phyloP scores from a whole-genome alignment of 2,888 invertebrate species.

The Pogonocherus hispidulus region DNA sequence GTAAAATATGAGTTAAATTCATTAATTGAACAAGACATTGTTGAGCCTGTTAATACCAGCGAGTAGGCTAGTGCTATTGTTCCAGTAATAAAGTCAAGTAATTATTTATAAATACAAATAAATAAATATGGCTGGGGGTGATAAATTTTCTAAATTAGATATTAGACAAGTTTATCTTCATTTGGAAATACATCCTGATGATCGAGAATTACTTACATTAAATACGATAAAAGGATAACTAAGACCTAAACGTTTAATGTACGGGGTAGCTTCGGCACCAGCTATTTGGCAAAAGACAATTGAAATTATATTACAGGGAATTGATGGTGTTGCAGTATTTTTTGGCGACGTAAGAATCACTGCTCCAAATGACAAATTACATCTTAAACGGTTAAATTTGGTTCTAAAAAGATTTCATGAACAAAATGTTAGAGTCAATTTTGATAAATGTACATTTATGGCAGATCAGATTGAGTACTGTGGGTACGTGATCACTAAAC shows the following conservation, averaged over 20 bases:
- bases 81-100: constrained; percentile 50
- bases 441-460: constrained; percentile 59
- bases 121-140: constrained; percentile 45
- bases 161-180: constrained; percentile 59
- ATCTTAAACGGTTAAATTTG: constrained; percentile 9
- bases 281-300: constrained; percentile 60
- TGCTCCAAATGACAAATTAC: not conserved
- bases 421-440: constrained; percentile 53
- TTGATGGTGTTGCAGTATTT: constrained; percentile 53
- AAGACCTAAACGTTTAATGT: constrained; percentile 58
- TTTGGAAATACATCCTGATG: constrained; percentile 45
- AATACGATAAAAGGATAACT: constrained; percentile 61
- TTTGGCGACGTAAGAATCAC: constrained; percentile 58
- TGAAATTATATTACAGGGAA: constrained; percentile 58
- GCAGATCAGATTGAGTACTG: constrained; percentile 58
- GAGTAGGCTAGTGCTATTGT: constrained; percentile 54
- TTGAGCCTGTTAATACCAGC: too few relatives aligned
- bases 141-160: constrained; percentile 47
- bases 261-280: constrained; percentile 61
- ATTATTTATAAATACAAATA: constrained; percentile 42
- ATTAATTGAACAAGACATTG: too few relatives aligned
- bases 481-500: constrained; percentile 44
- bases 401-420: constrained; percentile 42
- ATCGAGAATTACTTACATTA: constrained; percentile 52
- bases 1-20: too few relatives aligned